Percentiles rank a stretch among this genome's conserved stretches.
Conservation (phyloP, 2,888 invertebrate species). For the Pollenia labialis region DNA sequence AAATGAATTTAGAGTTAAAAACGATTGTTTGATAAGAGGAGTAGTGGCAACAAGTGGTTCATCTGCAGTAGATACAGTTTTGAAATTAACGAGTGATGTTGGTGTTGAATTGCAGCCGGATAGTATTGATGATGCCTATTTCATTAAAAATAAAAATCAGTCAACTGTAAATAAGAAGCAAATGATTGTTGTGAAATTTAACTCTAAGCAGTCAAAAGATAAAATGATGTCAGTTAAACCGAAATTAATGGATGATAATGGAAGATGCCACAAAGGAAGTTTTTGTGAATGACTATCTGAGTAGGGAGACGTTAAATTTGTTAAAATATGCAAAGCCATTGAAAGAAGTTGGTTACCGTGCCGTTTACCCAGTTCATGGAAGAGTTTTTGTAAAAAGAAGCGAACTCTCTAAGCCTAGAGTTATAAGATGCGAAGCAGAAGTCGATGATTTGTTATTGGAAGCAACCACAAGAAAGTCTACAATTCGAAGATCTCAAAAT, state of each 20-base stretch:
- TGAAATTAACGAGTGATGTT: not conserved
- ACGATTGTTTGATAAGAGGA: conserved; percentile 12
- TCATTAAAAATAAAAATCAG: conserved; percentile 10
- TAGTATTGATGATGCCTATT: conserved; percentile 24
- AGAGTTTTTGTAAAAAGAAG: not conserved
- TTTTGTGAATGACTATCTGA: not conserved
- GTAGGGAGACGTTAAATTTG: conserved; percentile 9
- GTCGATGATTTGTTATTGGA: too few species aligned
- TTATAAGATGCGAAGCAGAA: too few species aligned
- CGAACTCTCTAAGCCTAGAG: too few species aligned
- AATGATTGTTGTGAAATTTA: too few species aligned
- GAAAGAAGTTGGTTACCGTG: not conserved
- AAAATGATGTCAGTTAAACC: too few species aligned
- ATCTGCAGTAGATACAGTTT: not conserved
- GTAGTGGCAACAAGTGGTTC: not conserved
- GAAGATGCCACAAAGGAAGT: too few species aligned
- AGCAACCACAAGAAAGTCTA: too few species aligned
- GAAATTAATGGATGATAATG: too few species aligned
- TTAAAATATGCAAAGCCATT: conserved; percentile 19
- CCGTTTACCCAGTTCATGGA: not conserved
- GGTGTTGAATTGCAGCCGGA: not conserved
- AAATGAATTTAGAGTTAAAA: conserved; percentile 32
- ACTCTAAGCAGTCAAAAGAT: too few species aligned
- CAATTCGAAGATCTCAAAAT: too few species aligned
- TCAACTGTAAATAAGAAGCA: not conserved